These are phyloP conservation scores for Troides oblongomaculatus DNA, from an alignment of 2,888 invertebrate genomes.

Conservation along the genomic window DNA sequence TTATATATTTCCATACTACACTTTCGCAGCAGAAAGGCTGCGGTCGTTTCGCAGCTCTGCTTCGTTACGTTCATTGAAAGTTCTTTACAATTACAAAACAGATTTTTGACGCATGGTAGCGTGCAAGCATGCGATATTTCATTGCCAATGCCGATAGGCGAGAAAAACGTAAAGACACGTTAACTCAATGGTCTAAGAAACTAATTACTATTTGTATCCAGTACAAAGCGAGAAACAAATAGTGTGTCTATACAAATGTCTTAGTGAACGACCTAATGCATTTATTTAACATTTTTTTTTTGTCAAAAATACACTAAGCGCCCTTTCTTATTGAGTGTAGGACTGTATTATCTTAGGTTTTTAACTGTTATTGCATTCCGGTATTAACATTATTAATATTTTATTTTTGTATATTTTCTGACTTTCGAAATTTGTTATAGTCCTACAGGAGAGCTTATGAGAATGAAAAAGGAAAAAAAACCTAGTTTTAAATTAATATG, in stretches of 20 bases:
- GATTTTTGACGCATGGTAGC: slow-evolving; percentile 54
- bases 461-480: no score
- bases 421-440: no score
- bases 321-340: no score
- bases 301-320: no score
- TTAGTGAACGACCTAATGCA: background rate
- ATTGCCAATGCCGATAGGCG: slow-evolving; percentile 59
- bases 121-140: slow-evolving; percentile 57
- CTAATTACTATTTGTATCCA: background rate
- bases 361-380: no score
- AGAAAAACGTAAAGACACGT: background rate
- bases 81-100: slow-evolving; percentile 63
- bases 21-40: slow-evolving; percentile 43
- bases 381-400: no score
- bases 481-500: no score
- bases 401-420: no score
- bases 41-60: slow-evolving; percentile 35
- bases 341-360: no score
- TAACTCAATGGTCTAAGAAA: background rate
- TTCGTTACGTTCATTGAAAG: slow-evolving; percentile 56
- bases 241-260: background rate
- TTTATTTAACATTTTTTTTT: no score
- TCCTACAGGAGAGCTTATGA: no score
- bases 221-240: background rate
- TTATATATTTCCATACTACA: slow-evolving; percentile 20